A percentile compares a stretch with the other conserved stretches of the same genome.
These are phyloP conservation scores for Mobula hypostoma DNA, from an alignment of 2,113 vertebrate species.

Conservation along the genomic window DNA sequence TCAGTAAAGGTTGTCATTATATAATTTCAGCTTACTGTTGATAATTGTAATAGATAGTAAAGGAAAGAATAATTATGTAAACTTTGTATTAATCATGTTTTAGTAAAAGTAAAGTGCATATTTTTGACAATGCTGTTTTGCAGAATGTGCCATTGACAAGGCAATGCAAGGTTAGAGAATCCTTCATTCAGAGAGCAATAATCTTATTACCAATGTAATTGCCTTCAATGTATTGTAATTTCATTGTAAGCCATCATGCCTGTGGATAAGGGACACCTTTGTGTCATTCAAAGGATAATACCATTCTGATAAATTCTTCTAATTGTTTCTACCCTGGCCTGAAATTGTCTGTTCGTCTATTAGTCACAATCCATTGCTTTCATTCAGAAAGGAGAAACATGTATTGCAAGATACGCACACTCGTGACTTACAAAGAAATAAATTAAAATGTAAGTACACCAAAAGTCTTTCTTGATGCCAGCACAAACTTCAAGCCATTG, in stretches of 20 bases:
- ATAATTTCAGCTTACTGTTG: neutral
- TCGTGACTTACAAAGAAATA: neutral
- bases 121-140: neutral
- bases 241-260: neutral
- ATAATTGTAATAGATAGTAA: neutral
- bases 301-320: neutral
- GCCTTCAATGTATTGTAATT: neutral
- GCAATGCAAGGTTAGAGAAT: neutral
- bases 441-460: neutral
- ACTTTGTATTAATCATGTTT: neutral
- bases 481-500: neutral
- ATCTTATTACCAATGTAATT: constrained; percentile 29
- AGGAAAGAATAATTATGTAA: neutral
- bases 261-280: neutral
- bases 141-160: neutral
- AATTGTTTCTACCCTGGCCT: constrained; percentile 31
- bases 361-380: constrained; percentile 39
- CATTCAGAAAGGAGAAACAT: neutral
- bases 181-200: neutral
- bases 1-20: neutral
- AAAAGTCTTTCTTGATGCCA: neutral
- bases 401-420: neutral
- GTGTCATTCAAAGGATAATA: constrained; percentile 20
- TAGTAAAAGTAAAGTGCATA: neutral
- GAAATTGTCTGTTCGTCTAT: constrained; percentile 45